phyloP scores from a whole-genome alignment of 2,113 vertebrate species.

The Azemiops feae region DNA sequence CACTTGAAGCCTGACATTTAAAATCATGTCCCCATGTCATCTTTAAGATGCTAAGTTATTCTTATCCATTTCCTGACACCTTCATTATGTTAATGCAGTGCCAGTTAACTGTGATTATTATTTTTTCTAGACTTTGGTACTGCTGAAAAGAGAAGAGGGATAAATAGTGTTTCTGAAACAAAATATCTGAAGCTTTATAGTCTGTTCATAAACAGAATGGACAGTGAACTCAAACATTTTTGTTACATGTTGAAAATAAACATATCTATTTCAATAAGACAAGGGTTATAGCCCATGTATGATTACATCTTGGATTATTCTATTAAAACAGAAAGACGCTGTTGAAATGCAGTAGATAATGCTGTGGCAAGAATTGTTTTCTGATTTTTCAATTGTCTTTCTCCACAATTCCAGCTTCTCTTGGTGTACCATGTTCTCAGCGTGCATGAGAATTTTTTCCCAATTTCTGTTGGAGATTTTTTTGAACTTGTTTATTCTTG shows the following conservation, averaged over 20 bases:
- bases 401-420: neutral
- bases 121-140: slow-evolving; percentile 2
- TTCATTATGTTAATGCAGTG: slow-evolving; percentile 27
- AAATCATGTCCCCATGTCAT: slow-evolving; percentile 42
- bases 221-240: neutral
- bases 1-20: slow-evolving; percentile 51
- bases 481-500: neutral
- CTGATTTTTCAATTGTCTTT: neutral
- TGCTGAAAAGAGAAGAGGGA: neutral
- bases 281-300: neutral
- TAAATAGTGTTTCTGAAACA: slow-evolving; percentile 17
- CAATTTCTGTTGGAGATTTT: neutral
- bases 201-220: slow-evolving; percentile 19
- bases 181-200: neutral
- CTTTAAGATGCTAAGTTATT: slow-evolving; percentile 40
- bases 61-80: slow-evolving; percentile 34
- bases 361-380: neutral
- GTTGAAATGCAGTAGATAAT: neutral
- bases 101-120: slow-evolving; percentile 3
- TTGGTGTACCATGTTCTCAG: neutral
- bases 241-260: neutral
- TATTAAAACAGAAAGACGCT: neutral
- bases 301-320: neutral
- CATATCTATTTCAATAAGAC: neutral
- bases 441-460: neutral